These are phyloP conservation scores for Caradrina kadenii DNA, from an alignment of 2,888 invertebrate species.

Conservation along the genomic window DNA sequence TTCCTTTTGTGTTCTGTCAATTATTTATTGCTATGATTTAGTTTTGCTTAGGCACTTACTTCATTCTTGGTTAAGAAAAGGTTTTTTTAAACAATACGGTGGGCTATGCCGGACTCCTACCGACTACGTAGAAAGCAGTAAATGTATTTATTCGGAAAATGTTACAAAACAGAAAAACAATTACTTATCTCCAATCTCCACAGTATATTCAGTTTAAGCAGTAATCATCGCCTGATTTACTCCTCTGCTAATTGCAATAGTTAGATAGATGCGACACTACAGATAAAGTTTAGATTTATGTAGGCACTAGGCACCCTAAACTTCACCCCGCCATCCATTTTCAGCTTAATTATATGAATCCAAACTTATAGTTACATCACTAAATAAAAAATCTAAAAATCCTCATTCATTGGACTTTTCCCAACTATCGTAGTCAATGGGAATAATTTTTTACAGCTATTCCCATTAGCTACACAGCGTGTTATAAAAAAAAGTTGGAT, in stretches of 20 bases:
- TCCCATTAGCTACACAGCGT: slow-evolving; percentile 26
- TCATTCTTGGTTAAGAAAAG: too few relatives aligned
- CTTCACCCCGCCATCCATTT: neutral
- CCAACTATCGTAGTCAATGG: slow-evolving; percentile 24
- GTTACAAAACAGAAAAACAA: neutral
- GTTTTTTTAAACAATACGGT: too few relatives aligned
- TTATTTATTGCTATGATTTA: neutral
- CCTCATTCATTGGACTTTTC: slow-evolving; percentile 33
- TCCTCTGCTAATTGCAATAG: neutral
- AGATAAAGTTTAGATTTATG: neutral
- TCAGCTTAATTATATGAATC: neutral
- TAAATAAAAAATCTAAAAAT: slow-evolving; percentile 25
- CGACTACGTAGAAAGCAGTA: too few relatives aligned
- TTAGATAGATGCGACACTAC: neutral
- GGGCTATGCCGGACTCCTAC: too few relatives aligned
- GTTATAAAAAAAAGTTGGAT: slow-evolving; percentile 36
- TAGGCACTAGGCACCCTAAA: neutral
- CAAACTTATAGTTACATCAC: slow-evolving; percentile 11
- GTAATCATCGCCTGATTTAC: neutral
- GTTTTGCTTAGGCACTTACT: too few relatives aligned
- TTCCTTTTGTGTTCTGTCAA: too few relatives aligned
- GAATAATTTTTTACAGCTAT: slow-evolving; percentile 48
- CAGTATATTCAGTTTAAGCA: neutral
- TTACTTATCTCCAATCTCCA: neutral
- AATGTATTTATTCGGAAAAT: too few relatives aligned